Evolutionary conservation across 2,113 vertebrate species (phyloP).

Genomic region (Oncorhynchus tshawytscha): DNA sequence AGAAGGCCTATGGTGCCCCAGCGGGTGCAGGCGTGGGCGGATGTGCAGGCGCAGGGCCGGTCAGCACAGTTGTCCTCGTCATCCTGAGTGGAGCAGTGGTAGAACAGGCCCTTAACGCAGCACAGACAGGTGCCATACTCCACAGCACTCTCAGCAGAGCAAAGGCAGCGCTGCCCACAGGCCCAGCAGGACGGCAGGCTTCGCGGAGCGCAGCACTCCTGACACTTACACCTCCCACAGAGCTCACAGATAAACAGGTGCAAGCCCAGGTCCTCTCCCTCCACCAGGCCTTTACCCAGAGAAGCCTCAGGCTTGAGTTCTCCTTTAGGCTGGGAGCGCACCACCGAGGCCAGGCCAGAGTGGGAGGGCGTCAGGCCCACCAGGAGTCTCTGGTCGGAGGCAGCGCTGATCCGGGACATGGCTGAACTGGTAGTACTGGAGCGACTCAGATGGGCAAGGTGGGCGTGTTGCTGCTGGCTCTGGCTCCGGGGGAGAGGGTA

Average conservation of each 20-base stretch:
- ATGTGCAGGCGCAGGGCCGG: constrained; percentile 89
- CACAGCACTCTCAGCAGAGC: constrained; percentile 86
- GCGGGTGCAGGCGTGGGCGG: constrained; percentile 83
- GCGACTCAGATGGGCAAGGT: constrained; percentile 84
- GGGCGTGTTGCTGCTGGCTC: constrained; percentile 82
- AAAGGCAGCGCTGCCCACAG: constrained; percentile 92
- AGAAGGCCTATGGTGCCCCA: constrained; percentile 91
- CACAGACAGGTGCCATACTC: constrained; percentile 95
- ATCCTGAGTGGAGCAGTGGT: constrained; percentile 94
- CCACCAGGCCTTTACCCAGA: constrained; percentile 74
- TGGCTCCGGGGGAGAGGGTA: constrained; percentile 79
- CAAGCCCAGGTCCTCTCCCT: constrained; percentile 63
- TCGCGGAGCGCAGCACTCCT: constrained; percentile 83
- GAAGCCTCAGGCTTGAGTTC: constrained; percentile 78
- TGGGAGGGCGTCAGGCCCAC: constrained; percentile 82
- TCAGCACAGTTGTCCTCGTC: constrained; percentile 97
- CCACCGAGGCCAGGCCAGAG: constrained; percentile 77
- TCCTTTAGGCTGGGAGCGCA: constrained; percentile 84
- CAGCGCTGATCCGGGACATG: constrained; percentile 88
- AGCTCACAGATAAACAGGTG: constrained; percentile 91
- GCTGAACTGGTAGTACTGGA: constrained; percentile 96
- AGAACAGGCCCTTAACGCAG: constrained; percentile 94
- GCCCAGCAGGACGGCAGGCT: constrained; percentile 92
- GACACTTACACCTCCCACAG: constrained; percentile 91
- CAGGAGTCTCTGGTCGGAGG: constrained; percentile 94